Evolutionary conservation across 2,888 invertebrate species (phyloP), one percentile per base, ranked within the genome.

Genomic region (Pristionchus fissidentatus): DNA sequence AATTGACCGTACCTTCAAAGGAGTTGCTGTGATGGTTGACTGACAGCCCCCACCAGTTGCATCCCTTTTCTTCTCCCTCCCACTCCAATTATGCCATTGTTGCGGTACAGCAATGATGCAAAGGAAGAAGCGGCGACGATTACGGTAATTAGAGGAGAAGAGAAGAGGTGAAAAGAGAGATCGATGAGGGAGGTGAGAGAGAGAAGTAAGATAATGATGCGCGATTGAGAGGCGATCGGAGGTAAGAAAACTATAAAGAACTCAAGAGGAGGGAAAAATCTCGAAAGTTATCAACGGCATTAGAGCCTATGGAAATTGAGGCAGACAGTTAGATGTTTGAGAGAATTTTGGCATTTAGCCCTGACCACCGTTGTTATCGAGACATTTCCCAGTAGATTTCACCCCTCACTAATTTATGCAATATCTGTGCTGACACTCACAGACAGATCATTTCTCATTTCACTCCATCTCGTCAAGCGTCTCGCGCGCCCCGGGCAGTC

Each of bases 61-160:
- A 22, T 38, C 66, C 66, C 3, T n/a, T n/a, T n/a, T n/a, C n/a
- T n/a, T n/a, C n/a, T n/a, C n/a, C n/a, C n/a, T n/a, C n/a, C n/a
- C n/a, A n/a, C n/a, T 1, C 66, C 70, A 70, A 70, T 70, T 70
- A 70, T 70, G 70, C 70, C 70, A 70, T 70, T 70, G 70, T 70
- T 70, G 70, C 70, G 70, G 70, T 43, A 70, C 41, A 7, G 41
- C n/a, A 43, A 70, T n/a, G 41, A 70, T 19, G 62, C 32, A 32
- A n/a, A 57, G 57, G 57, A n/a, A 57, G 70, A 26, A 70, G 70
- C 38, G 43, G 70, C 70, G 70, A 70, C 55, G 15, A 22, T 22
- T n/a, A 38, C 22, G 66, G 66, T 70, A 70, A 70, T 70, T 70
- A 41, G n/a, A n/a, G n/a, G n/a, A n/a, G n/a, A n/a, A n/a, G n/a